A percentile compares a stretch with the other conserved stretches of the same genome.
phyloP scores from a whole-genome alignment of 53 echinoderm and acorn worm genomes.

The Apostichopus leukothele region DNA sequence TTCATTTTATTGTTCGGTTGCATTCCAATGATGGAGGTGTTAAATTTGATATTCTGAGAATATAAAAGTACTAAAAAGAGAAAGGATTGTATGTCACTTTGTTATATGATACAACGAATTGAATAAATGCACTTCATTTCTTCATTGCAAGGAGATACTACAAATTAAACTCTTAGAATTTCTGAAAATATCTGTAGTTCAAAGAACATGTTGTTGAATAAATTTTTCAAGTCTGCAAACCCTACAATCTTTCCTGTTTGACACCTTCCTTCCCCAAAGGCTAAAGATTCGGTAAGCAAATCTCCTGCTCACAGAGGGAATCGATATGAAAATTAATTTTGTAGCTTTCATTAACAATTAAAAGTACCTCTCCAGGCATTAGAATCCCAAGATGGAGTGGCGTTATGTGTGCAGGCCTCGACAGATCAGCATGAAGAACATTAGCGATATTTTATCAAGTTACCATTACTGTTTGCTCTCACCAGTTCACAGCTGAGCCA shows the following conservation, averaged over 20 bases:
- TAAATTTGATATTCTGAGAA: too few species aligned
- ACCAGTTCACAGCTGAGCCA: not conserved
- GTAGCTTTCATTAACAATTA: constrained; percentile 34
- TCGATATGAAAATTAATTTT: constrained; percentile 46
- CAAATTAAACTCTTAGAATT: not conserved
- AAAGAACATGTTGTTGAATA: not conserved
- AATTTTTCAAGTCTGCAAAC: not conserved
- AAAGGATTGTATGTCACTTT: not conserved
- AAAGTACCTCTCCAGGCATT: constrained; percentile 1
- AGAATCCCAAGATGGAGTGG: not conserved
- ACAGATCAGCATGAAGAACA: not conserved
- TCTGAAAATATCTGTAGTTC: not conserved
- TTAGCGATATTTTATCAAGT: not conserved
- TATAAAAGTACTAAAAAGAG: not conserved
- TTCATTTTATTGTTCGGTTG: too few species aligned
- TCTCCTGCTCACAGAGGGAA: not conserved
- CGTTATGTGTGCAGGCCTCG: not conserved
- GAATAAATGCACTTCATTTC: not conserved
- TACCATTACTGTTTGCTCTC: not conserved
- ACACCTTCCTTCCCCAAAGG: constrained; percentile 23
- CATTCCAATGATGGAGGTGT: too few species aligned
- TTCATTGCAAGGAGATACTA: not conserved
- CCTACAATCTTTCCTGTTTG: not conserved
- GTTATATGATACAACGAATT: not conserved
- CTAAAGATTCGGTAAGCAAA: not conserved